phyloP scores from a whole-genome alignment of 2,888 invertebrate genomes.

The Chydorus sphaericus region DNA sequence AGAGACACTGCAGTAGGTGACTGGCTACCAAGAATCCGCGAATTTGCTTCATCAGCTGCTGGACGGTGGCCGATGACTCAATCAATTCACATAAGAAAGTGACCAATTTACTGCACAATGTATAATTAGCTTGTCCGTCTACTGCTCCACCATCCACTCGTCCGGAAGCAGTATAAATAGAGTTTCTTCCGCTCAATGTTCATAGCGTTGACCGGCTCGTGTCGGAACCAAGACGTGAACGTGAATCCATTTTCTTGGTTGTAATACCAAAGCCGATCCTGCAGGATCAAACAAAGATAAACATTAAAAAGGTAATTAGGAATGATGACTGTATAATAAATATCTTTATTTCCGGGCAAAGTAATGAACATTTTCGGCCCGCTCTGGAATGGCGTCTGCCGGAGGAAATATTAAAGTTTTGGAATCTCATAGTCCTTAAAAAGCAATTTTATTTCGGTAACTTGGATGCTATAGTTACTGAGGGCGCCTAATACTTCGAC shows the following conservation, averaged over 20 bases:
- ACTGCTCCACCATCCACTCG: conserved; percentile 97
- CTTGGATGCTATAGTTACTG: conserved; percentile 97
- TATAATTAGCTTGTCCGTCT: no score
- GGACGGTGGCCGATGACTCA: conserved; percentile 90
- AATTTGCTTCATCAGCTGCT: conserved; percentile 98
- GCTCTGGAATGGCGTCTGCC: no score
- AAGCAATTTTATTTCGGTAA: conserved; percentile 94
- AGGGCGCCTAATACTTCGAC: conserved; percentile 96
- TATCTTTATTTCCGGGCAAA: no score
- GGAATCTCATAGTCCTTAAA: conserved; percentile 91
- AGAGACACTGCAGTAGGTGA: conserved; percentile 85
- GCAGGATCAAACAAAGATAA: no score
- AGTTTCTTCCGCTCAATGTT: conserved; percentile 98
- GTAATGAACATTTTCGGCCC: no score
- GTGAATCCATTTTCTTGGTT: conserved; percentile 99
- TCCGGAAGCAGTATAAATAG: conserved; percentile 95
- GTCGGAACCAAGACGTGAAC: conserved; percentile 96
- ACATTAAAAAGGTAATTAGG: no score
- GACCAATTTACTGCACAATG: conserved; percentile 83
- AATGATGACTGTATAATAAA: no score
- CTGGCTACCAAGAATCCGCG: conserved; percentile 96
- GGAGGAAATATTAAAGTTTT: no score
- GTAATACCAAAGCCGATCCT: conserved; percentile 78
- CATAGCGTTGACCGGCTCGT: conserved; percentile 96
- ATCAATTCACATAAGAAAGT: conserved; percentile 95